These are phyloP conservation scores for Trichonephila inaurata DNA, from an alignment of 1,140 invertebrate genomes.

Conservation along the genomic window DNA sequence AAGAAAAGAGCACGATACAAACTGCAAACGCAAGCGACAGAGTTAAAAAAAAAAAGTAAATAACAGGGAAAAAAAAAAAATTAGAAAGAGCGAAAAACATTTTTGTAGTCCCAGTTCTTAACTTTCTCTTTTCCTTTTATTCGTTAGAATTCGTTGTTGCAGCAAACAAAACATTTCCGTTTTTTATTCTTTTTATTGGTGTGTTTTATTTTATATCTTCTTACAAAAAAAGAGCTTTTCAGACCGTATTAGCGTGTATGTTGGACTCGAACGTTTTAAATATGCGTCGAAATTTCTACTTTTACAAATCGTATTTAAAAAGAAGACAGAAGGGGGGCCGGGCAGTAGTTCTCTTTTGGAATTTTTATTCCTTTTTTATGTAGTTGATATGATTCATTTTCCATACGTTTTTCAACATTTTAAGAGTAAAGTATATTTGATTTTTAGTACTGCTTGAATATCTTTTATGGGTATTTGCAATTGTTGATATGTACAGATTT, in stretches of 20 bases:
- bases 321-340: background rate
- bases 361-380: background rate
- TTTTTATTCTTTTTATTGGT: conserved; percentile 10
- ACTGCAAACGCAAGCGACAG: background rate
- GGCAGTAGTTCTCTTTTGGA: background rate
- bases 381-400: background rate
- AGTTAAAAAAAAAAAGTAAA: background rate
- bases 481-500: too few relatives aligned
- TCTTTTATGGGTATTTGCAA: too few relatives aligned
- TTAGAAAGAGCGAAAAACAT: conserved; percentile 25
- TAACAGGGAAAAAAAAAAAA: background rate
- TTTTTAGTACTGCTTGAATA: background rate
- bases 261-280: background rate
- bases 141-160: conserved; percentile 36
- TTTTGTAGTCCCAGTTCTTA: conserved; percentile 23
- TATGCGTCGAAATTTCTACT: conserved; percentile 38
- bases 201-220: conserved; percentile 27
- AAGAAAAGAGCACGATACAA: conserved; percentile 20
- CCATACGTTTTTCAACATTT: background rate
- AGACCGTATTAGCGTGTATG: background rate
- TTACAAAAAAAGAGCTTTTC: background rate
- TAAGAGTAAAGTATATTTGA: background rate
- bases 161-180: conserved; percentile 58
- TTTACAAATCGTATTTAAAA: background rate
- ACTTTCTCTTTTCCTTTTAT: conserved; percentile 35